phyloP scores from a whole-genome alignment of 2,888 invertebrate species.

The Ichneumoninae sp. region DNA sequence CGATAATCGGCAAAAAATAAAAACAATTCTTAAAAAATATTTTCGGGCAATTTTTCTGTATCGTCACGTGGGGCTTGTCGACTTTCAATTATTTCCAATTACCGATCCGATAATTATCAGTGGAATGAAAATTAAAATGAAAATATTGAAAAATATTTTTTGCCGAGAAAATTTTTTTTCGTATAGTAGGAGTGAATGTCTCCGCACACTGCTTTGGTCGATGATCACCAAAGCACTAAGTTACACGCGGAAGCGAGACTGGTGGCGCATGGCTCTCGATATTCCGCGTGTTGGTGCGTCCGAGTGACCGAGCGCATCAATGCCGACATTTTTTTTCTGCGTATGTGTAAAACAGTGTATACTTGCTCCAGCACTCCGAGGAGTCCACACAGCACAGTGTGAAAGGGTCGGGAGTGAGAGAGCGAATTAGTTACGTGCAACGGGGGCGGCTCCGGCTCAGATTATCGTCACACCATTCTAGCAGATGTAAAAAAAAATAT shows the following conservation, averaged over 20 bases:
- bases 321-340: conserved; percentile 25
- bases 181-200: conserved; percentile 18
- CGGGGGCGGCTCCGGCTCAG: conserved; percentile 61
- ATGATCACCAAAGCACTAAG: conserved; percentile 72
- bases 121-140: neutral
- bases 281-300: conserved; percentile 53
- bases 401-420: conserved; percentile 19
- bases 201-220: conserved; percentile 66
- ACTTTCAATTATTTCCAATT: neutral
- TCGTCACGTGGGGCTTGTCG: neutral
- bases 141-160: neutral
- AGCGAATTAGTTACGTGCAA: conserved; percentile 19
- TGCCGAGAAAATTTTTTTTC: neutral
- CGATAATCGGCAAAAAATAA: no score
- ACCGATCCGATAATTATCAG: neutral
- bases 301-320: conserved; percentile 61
- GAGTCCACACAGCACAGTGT: conserved; percentile 4
- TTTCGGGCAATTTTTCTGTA: no score
- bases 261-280: conserved; percentile 66
- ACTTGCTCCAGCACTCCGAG: conserved; percentile 3
- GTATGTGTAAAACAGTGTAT: conserved; percentile 17
- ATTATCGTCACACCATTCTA: conserved; percentile 56
- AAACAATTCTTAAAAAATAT: no score
- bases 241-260: conserved; percentile 65
- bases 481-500: conserved; percentile 23